phyloP scores from a whole-genome alignment of 30 jellyfish, hydroid and myxozoan genomes.

The Turritopsis rubra region DNA sequence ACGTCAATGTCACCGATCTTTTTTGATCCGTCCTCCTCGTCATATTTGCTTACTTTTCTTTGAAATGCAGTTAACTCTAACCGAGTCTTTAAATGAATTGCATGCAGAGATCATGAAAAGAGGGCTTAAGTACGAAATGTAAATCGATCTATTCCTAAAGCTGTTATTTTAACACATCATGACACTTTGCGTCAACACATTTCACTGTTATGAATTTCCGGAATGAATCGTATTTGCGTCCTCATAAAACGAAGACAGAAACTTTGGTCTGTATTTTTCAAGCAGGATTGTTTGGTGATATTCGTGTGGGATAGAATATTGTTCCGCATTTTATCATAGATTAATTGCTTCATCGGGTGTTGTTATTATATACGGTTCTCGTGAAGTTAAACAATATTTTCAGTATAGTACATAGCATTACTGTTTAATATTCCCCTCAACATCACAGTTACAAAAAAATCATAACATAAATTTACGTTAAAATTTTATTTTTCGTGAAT shows the following conservation, averaged over 20 bases:
- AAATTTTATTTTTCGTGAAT: neutral
- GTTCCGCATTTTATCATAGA: conserved; percentile 6
- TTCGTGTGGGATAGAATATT: neutral
- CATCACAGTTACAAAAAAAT: neutral
- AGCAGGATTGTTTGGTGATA: neutral
- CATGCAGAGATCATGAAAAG: neutral
- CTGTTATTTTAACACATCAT: conserved; percentile 1
- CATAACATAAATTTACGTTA: neutral
- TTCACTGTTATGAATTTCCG: conserved; percentile 9
- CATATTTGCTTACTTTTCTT: too few relatives aligned
- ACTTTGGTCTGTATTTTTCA: neutral
- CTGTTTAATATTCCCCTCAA: neutral
- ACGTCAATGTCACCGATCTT: neutral
- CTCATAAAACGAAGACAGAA: neutral
- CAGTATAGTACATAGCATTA: neutral
- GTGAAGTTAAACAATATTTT: neutral
- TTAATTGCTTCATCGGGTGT: neutral
- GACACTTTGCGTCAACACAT: neutral
- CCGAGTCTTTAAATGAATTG: too few relatives aligned
- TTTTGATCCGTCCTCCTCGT: too few relatives aligned
- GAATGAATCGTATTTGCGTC: conserved; percentile 3
- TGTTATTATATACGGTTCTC: neutral
- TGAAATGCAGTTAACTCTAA: too few relatives aligned
- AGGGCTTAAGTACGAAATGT: neutral
- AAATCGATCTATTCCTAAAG: neutral